Evolutionary conservation across 2,888 invertebrate genomes (phyloP).

Genomic region (Perizoma affinitatum): DNA sequence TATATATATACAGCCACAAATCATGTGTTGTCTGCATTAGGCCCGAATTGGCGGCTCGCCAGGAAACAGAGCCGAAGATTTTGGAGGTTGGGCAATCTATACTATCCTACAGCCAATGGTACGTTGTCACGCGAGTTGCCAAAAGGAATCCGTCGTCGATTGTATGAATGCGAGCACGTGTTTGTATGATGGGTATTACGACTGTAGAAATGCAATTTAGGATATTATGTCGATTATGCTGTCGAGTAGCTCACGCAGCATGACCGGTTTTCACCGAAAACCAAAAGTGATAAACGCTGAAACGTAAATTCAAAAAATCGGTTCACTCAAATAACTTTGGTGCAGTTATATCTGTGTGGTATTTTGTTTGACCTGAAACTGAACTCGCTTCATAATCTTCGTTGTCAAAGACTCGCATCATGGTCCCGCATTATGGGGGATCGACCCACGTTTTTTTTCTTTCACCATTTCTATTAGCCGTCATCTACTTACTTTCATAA

Average conservation of each 20-base stretch:
- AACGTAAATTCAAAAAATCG: too few relatives aligned
- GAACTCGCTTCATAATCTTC: too few relatives aligned
- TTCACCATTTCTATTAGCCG: too few relatives aligned
- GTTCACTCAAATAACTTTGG: too few relatives aligned
- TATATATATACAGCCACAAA: slow-evolving; percentile 9
- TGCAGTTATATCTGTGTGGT: background rate
- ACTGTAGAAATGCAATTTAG: background rate
- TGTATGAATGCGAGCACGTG: slow-evolving; percentile 4
- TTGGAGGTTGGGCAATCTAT: slow-evolving; percentile 28
- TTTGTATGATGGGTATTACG: slow-evolving; percentile 3
- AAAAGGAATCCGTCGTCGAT: slow-evolving; percentile 10
- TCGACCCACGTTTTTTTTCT: too few relatives aligned
- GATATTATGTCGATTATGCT: background rate
- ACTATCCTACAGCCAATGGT: slow-evolving; percentile 17
- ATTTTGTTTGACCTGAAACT: too few relatives aligned
- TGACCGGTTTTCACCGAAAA: too few relatives aligned
- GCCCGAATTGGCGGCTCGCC: slow-evolving; percentile 21
- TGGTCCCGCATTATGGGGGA: too few relatives aligned
- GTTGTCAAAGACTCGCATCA: too few relatives aligned
- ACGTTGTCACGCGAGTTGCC: slow-evolving; percentile 13
- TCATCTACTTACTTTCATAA: too few relatives aligned
- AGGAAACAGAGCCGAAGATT: slow-evolving; percentile 15
- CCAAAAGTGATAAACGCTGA: too few relatives aligned
- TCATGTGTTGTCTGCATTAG: slow-evolving; percentile 13
- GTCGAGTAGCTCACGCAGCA: too few relatives aligned